phyloP scores from a whole-genome alignment of 1,140 invertebrate genomes.

The Stratiolaelaps scimitus region DNA sequence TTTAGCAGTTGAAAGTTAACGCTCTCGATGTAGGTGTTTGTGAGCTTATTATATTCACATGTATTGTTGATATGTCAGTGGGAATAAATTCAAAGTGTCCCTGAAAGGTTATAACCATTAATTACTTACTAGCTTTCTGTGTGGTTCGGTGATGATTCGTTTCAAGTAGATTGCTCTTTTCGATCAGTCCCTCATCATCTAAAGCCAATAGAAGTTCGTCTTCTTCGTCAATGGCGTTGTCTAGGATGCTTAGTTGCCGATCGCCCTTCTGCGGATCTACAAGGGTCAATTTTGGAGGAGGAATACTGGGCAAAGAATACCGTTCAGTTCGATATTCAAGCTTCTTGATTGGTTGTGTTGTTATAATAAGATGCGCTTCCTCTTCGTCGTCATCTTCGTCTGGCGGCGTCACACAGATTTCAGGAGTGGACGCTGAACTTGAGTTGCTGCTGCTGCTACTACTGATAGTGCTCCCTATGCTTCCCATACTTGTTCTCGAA shows the following conservation, averaged over 20 bases:
- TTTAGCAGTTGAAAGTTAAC: too few relatives aligned
- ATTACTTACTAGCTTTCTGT: too few relatives aligned
- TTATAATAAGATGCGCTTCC: slow-evolving; percentile 20
- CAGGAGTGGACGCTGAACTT: slow-evolving; percentile 1
- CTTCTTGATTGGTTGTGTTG: slow-evolving; percentile 25
- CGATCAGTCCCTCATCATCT: background rate
- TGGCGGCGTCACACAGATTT: slow-evolving; percentile 13
- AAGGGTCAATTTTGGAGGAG: slow-evolving; percentile 15
- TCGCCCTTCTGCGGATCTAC: slow-evolving; percentile 20
- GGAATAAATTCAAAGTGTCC: too few relatives aligned
- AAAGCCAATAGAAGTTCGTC: slow-evolving; percentile 21
- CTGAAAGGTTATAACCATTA: too few relatives aligned
- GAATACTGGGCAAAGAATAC: slow-evolving; percentile 11
- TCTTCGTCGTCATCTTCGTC: background rate
- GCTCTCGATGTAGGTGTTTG: too few relatives aligned
- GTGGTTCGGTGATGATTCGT: too few relatives aligned
- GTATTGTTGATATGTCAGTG: too few relatives aligned
- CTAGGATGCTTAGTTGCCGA: slow-evolving; percentile 17
- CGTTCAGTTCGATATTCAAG: slow-evolving; percentile 10
- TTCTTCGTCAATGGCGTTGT: slow-evolving; percentile 26
- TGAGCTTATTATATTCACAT: too few relatives aligned
- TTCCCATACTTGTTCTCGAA: background rate
- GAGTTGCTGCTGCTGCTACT: too few relatives aligned
- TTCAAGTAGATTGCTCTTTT: too few relatives aligned
- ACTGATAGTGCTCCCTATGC: background rate